Base-by-base conservation (phyloP, 2,113 vertebrate genomes). In the Hydropotes inermis region DNA sequence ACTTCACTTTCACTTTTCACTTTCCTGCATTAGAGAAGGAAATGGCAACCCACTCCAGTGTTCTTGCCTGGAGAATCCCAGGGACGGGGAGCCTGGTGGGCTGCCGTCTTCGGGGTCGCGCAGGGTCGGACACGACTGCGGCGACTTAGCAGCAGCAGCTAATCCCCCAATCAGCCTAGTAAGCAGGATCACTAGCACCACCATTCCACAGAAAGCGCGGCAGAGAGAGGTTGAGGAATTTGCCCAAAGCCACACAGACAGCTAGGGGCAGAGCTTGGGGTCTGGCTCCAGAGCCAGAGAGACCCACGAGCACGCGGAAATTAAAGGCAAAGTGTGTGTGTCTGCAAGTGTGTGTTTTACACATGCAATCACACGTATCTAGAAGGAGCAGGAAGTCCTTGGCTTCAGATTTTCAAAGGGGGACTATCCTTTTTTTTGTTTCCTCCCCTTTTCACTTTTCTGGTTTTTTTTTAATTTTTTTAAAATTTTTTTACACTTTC, bases 301-400 rank as follows among this genome's bases (percentile, higher is more conserved):
- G 21, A 23, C 36, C 81, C 67, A 5, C 3, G 1, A 30, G 43
- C 14, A 54, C 57, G 33, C 7, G 13, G 67, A 78, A 79, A 36
- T 3, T 16, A 28, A 85, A 36, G 33, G 90, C 23, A 9, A n/a
- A 19, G 78, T 30, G 14, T 4, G 13, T n/a, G 6, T 23, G 11
- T 6, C 3, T 4, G 39, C 8, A 10, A 3, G 25, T 19, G 47
- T 7, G 50, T 8, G 23, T 2, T 17, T 16, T 21, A 19, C 2
- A n/a, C 30, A 36, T 0, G 15, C 7, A 58, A 47, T n/a, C 83
- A 30, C 25, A 14, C 6, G 5, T 1, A 28, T 17, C 5, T 25
- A 21, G 3, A 57, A 94, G 57, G 1, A 16, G 21, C 52, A 23
- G 16, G 47, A 70, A 45, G n/a, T 60, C 67, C 78, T 67, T 14